Evolutionary conservation across 2,888 invertebrate species (phyloP).

Genomic region (Drosophila setosimentum): DNA sequence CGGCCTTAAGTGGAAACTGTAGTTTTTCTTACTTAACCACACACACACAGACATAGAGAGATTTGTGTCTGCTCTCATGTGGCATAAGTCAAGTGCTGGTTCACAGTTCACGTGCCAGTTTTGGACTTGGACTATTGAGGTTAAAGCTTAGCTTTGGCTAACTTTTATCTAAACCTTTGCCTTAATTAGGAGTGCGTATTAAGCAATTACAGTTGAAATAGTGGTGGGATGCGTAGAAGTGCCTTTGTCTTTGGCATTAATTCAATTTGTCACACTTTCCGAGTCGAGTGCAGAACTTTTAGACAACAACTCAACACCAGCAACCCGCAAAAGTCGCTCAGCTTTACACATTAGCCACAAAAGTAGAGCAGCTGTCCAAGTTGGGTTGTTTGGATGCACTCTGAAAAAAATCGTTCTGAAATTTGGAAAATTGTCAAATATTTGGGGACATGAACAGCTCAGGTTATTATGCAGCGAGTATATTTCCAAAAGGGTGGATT

Average conservation of each 20-base stretch:
- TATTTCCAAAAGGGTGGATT: not conserved
- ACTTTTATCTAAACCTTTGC: constrained; percentile 25
- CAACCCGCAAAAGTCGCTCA: constrained; percentile 35
- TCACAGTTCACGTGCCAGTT: constrained; percentile 62
- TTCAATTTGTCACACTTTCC: constrained; percentile 81
- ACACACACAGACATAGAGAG: constrained; percentile 66
- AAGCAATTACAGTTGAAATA: constrained; percentile 73
- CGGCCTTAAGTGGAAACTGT: constrained; percentile 77
- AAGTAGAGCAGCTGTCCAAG: constrained; percentile 70
- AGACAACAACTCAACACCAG: constrained; percentile 16
- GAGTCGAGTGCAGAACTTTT: constrained; percentile 71
- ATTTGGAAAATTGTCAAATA: not conserved
- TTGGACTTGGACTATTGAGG: constrained; percentile 12
- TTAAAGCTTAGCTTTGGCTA: constrained; percentile 26
- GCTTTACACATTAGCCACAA: constrained; percentile 76
- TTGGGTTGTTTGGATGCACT: not conserved
- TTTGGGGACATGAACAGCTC: not conserved
- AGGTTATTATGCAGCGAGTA: not conserved
- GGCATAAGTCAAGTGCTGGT: constrained; percentile 78
- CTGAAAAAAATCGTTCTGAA: not conserved
- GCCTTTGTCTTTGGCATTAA: constrained; percentile 67
- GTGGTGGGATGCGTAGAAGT: not conserved
- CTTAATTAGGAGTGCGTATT: constrained; percentile 76
- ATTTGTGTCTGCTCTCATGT: constrained; percentile 78
- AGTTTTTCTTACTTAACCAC: constrained; percentile 80